A percentile compares a stretch with the other conserved stretches of the same genome.
Conservation (phyloP, 2,888 invertebrate genomes). For the Cheilosia scutellata region DNA sequence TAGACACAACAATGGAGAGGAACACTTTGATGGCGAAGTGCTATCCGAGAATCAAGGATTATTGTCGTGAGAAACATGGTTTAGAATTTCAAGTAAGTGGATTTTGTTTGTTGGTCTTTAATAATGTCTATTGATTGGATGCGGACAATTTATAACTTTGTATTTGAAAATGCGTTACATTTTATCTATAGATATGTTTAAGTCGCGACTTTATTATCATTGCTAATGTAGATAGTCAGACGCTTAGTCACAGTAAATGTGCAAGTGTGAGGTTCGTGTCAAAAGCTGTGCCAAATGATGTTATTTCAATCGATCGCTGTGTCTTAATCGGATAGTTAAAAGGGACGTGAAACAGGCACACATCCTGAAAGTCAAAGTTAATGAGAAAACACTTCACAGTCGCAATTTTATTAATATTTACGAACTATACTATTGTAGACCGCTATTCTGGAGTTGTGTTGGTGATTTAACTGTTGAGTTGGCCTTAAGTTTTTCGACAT, state of each 20-base stretch:
- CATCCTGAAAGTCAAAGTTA: too few relatives aligned
- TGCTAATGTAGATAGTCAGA: too few relatives aligned
- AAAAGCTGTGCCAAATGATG: neutral
- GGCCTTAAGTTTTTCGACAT: too few relatives aligned
- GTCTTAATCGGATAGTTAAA: neutral
- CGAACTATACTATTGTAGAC: too few relatives aligned
- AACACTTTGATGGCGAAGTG: constrained; percentile 99
- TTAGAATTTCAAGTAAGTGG: constrained; percentile 96
- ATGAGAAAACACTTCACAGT: too few relatives aligned
- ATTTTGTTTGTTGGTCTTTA: neutral
- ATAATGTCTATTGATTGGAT: neutral
- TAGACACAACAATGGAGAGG: constrained; percentile 98
- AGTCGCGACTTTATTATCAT: too few relatives aligned
- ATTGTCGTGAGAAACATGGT: constrained; percentile 98
- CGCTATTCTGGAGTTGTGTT: too few relatives aligned
- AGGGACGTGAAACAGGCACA: too few relatives aligned
- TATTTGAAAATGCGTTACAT: neutral
- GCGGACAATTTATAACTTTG: neutral
- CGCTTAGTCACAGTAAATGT: neutral
- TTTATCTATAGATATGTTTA: neutral
- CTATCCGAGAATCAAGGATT: constrained; percentile 98
- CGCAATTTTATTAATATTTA: too few relatives aligned
- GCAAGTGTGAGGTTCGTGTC: neutral
- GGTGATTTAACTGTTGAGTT: too few relatives aligned
- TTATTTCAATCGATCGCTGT: neutral